Base-by-base conservation (phyloP, 2,888 invertebrate species). In the Aphodius sticticus region DNA sequence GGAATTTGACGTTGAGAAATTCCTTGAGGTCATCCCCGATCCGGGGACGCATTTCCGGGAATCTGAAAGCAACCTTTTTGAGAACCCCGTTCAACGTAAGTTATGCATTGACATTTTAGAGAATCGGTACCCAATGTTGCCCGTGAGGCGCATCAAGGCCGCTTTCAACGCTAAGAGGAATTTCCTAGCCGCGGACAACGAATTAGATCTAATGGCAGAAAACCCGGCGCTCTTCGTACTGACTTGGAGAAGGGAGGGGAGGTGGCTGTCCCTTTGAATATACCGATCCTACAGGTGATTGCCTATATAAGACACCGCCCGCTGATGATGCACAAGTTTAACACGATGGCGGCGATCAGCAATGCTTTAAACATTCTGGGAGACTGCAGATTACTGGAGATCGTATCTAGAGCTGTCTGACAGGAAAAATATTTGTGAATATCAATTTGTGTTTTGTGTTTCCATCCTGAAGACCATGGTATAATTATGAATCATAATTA, bases 1-100 rank as follows among this genome's bases (percentile, higher is more conserved):
- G 0, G 87, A 89, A 5, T 91, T 91, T 77, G 84, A 87, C 69
- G 85, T 90, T 0, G 84, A 88, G 80, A 85, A 89, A n/a, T n/a
- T n/a, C n/a, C n/a, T n/a, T n/a, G n/a, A n/a, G n/a, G n/a, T n/a
- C n/a, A n/a, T n/a, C n/a, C 90, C 90, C 0, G 87, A 91, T 84
- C 91, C 91, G 0, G 84, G 86, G 69, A 79, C 83, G n/a, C 83
- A 86, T 81, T 88, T 90, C 84, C 81, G 84, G 15, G 83, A 86
- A 81, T 74, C 81, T 0, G 82, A 85, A 6, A 81, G 85, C 78
- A 81, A 80, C 6, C n/a, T 36, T 26, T 14, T 70, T 6, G n/a
- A 6, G 7, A 14, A 72, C 6, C 72, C 5, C 7, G 79, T 80
- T 6, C 69, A 74, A 16, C 15, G n/a, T 16, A 14, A 76, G 6